Evolutionary conservation across 1,140 invertebrate species (phyloP), one percentile per base, ranked within the genome.

Genomic region (Cephus cinctus): DNA sequence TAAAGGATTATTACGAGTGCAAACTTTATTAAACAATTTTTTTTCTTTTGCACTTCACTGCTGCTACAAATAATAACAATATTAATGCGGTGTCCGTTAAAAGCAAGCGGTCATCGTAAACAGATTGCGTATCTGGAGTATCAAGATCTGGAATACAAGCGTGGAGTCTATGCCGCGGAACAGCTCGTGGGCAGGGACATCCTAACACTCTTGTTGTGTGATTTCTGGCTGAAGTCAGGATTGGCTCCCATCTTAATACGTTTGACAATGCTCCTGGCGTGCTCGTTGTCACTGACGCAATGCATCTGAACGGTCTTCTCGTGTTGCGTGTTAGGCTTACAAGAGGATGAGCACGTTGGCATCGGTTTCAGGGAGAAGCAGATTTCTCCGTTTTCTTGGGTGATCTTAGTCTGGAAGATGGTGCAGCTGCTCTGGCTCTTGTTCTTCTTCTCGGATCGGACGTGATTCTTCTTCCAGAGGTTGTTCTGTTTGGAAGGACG

Each of bases 301-400:
- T 80, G 69, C 2, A 80, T 80, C 12, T 77, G 58, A 15, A 80
- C 75, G 0, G 57, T 56, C 54, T 77, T 79, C 3, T 39, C 20
- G 5, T 65, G 52, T 5, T 30, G 63, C 1, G 63, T 57, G 1
- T 34, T 48, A 11, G 67, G 52, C 23, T 47, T 59, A 65, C 77
- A 81, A 3, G 61, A 50, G 0, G 61, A 44, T 16, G 67, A 65
- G 65, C 84, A 86, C 9, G 61, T 58, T 0, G 78, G 71, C 4
- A 83, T 31, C 0, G 78, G 71, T 8, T 57, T 63, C 3, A 75
- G 67, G 2, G 79, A 78, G 51, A 87, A 84, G 63, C 84, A 86
- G 18, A 79, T 73, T 41, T 78, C 63, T 19, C 65, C 68, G 12
- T 78, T 63, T 42, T 74, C 65, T 35, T 79, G 67, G 11, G 74